phyloP scores from a whole-genome alignment of 2,113 vertebrate species.

The Cairina moschata region DNA sequence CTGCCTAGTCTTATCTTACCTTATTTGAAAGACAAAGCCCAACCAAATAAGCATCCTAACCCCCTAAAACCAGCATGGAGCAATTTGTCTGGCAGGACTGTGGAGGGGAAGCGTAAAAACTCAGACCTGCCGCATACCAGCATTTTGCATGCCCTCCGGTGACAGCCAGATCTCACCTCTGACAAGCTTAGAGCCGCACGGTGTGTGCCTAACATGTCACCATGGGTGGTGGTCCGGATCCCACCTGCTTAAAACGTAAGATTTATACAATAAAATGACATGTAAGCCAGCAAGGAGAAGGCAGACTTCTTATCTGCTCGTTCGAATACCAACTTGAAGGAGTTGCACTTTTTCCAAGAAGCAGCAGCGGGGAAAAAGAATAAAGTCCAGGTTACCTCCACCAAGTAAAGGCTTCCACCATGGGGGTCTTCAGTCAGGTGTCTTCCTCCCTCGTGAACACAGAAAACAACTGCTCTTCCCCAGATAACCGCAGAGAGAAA shows the following conservation, averaged over 20 bases:
- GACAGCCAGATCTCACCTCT: background rate
- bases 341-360: background rate
- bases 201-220: background rate
- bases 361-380: background rate
- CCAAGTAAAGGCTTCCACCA: background rate
- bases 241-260: background rate
- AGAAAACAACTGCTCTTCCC: background rate
- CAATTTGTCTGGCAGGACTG: background rate
- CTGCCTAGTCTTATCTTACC: background rate
- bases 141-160: background rate
- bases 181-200: background rate
- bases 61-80: background rate
- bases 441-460: background rate
- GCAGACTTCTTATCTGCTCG: background rate
- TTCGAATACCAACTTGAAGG: background rate
- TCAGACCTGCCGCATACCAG: background rate
- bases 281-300: constrained; percentile 7
- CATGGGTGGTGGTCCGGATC: background rate
- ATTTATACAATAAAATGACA: constrained; percentile 36
- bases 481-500: background rate
- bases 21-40: background rate
- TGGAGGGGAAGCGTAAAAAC: background rate
- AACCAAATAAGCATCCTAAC: background rate
- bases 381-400: background rate
- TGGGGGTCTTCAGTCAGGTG: background rate